These are phyloP conservation scores for Drosophila willistoni DNA, from an alignment of 1,140 invertebrate species.

Conservation along the genomic window DNA sequence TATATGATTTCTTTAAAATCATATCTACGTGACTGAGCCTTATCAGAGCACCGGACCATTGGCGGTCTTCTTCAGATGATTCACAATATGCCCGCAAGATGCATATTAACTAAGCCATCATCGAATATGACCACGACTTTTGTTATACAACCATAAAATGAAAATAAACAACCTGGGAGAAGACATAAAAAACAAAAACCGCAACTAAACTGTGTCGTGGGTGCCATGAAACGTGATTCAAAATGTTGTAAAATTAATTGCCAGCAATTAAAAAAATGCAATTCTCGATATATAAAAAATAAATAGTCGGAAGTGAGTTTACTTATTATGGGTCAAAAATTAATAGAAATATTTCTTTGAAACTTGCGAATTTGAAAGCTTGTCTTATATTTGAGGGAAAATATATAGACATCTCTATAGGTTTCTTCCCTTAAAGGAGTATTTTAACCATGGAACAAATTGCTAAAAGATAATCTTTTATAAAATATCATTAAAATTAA, in stretches of 20 bases:
- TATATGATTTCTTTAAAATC: slow-evolving; percentile 79
- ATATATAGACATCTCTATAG: too few relatives aligned
- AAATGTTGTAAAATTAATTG: slow-evolving; percentile 62
- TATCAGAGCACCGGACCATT: slow-evolving; percentile 30
- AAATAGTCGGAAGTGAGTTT: background rate
- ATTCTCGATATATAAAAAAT: slow-evolving; percentile 11
- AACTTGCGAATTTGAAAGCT: too few relatives aligned
- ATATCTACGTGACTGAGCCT: slow-evolving; percentile 68
- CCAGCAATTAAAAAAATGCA: slow-evolving; percentile 73
- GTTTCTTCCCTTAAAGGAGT: too few relatives aligned
- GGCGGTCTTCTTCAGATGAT: slow-evolving; percentile 65
- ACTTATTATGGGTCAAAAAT: too few relatives aligned
- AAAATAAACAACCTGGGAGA: background rate
- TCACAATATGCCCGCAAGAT: slow-evolving; percentile 58
- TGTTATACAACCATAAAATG: slow-evolving; percentile 54
- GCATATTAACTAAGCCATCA: slow-evolving; percentile 62
- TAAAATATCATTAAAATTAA: too few relatives aligned
- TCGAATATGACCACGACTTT: slow-evolving; percentile 17
- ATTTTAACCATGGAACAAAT: too few relatives aligned
- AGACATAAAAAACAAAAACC: slow-evolving; percentile 14
- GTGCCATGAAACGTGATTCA: slow-evolving; percentile 52
- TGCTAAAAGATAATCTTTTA: too few relatives aligned
- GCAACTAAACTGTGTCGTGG: slow-evolving; percentile 53
- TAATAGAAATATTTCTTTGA: too few relatives aligned
- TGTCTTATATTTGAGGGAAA: too few relatives aligned